phyloP scores from a whole-genome alignment of 1,140 invertebrate species.

The Caerostris extrusa region DNA sequence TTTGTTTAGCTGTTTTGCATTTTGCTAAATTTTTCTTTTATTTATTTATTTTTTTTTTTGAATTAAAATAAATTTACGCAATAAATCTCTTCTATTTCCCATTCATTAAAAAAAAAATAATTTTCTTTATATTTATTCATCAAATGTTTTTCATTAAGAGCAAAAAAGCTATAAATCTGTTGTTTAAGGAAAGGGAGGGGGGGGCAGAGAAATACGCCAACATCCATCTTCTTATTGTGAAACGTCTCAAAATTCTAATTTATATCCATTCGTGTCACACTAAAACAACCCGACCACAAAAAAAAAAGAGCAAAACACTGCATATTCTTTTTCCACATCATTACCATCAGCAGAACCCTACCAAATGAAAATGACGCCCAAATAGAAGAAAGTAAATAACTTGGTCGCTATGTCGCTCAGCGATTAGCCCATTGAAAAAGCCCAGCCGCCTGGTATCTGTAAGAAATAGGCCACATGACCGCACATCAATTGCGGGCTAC shows the following conservation, averaged over 20 bases:
- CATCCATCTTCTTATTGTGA: too few species aligned
- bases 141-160: too few species aligned
- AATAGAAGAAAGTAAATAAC: conserved; percentile 45
- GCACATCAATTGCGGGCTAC: conserved; percentile 65
- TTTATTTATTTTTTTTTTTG: too few species aligned
- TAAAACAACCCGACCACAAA: neutral
- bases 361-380: neutral
- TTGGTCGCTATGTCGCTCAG: conserved; percentile 42
- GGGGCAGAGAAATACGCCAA: too few species aligned
- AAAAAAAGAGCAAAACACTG: neutral
- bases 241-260: neutral
- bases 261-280: neutral
- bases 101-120: too few species aligned
- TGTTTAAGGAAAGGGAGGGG: too few species aligned
- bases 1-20: too few species aligned
- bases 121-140: too few species aligned
- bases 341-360: neutral
- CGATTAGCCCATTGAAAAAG: conserved; percentile 61
- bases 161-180: too few species aligned
- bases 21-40: too few species aligned
- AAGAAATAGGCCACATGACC: conserved; percentile 54
- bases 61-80: too few species aligned
- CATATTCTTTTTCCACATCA: neutral
- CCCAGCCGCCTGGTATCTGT: conserved; percentile 54
- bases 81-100: too few species aligned